phyloP scores from a whole-genome alignment of 2,888 invertebrate species.

The Taphrorychus bicolor region DNA sequence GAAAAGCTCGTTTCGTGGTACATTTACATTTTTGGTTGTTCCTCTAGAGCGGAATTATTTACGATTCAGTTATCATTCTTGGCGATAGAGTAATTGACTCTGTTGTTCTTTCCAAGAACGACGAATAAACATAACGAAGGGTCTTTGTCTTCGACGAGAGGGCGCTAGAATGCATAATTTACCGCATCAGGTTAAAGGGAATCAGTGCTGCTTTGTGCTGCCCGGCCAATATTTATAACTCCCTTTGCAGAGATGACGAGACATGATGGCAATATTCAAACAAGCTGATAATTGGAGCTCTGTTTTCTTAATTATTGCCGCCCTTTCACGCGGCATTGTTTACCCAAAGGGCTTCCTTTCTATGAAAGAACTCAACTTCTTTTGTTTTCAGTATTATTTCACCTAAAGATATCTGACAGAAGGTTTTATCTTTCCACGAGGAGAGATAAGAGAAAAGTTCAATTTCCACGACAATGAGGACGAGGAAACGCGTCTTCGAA shows the following conservation, averaged over 20 bases:
- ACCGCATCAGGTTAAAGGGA: background rate
- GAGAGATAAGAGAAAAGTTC: background rate
- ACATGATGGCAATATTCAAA: background rate
- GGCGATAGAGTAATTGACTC: conserved; percentile 15
- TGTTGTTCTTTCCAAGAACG: conserved; percentile 6
- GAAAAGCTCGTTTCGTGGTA: conserved; percentile 24
- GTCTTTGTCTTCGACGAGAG: background rate
- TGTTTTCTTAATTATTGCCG: background rate
- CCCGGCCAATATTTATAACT: background rate
- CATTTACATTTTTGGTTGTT: conserved; percentile 28
- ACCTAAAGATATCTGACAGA: background rate
- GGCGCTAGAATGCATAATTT: background rate
- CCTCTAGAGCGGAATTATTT: conserved; percentile 15
- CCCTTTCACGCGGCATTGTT: background rate
- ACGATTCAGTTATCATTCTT: conserved; percentile 15
- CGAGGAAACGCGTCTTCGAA: background rate
- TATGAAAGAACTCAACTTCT: background rate
- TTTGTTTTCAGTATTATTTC: background rate
- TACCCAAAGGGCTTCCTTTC: background rate
- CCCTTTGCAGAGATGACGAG: background rate
- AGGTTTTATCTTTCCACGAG: background rate
- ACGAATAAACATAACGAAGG: conserved; percentile 1
- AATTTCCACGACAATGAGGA: background rate
- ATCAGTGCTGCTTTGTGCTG: background rate
- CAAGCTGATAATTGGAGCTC: background rate